These are phyloP conservation scores for Crax fasciolata DNA, from an alignment of 2,797 vertebrate genomes.

Conservation along the genomic window DNA sequence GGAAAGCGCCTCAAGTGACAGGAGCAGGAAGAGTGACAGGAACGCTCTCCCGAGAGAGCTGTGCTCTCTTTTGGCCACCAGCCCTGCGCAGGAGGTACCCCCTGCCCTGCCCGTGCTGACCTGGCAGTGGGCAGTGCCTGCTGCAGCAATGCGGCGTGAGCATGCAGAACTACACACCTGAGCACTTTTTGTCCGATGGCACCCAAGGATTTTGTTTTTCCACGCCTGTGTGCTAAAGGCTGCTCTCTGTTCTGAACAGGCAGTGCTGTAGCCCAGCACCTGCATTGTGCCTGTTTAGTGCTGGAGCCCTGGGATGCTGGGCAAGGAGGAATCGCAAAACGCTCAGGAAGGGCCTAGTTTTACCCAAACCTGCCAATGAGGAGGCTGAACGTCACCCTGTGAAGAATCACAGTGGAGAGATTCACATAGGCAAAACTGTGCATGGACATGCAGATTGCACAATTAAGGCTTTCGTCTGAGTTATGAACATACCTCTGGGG, in stretches of 20 bases:
- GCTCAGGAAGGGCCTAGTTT: neutral
- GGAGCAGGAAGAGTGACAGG: neutral
- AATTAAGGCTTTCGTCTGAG: neutral
- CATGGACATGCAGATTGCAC: neutral
- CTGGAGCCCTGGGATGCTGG: fast-evolving
- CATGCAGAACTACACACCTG: fast-evolving
- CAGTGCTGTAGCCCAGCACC: neutral
- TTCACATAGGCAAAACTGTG: neutral
- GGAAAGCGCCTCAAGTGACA: neutral
- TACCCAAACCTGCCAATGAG: neutral
- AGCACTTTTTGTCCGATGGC: neutral
- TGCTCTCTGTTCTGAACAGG: neutral
- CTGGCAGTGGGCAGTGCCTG: neutral
- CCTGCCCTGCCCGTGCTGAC: fast-evolving
- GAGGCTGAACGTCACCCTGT: neutral
- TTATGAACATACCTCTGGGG: neutral
- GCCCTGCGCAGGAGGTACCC: neutral
- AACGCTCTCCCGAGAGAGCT: neutral
- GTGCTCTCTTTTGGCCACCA: neutral
- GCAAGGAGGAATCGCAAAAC: neutral
- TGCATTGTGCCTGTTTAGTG: neutral
- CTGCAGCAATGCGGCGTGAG: fast-evolving
- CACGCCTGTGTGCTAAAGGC: neutral
- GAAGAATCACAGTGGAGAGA: neutral
- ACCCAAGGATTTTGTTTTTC: conserved; percentile 6